Evolutionary conservation across 2,797 vertebrate genomes (phyloP), one percentile per base, ranked within the genome.

Genomic region (Monodelphis domestica): DNA sequence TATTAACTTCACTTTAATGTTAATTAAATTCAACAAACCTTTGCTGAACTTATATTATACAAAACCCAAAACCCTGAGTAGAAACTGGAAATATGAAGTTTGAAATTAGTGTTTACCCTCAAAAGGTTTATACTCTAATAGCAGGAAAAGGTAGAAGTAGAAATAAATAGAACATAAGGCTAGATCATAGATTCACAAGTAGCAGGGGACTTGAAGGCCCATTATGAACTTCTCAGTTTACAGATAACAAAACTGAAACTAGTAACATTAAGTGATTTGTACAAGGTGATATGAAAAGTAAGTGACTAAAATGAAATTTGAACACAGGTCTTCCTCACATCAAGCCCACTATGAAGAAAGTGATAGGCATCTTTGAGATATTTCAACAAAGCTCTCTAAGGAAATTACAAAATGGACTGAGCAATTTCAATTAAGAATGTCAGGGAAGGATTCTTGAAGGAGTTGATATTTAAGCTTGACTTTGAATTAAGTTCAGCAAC

Each of bases 111-210:
- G 55, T 95, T 2, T 91, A 14, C 1, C 3, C 12, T 93, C 5
- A n/a, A 45, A 78, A 33, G 63, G 24, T 90, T 96, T 88, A 51
- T 15, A 12, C 38, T 54, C 12, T 93, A 53, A 9, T 90, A 93
- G 14, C 53, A 4, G 15, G 33, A 90, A 91, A 95, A 59, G 5
- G 4, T 51, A 17, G 51, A 29, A n/a, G 1, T 1, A 3, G 59
- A 90, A 70, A 70, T n/a, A 33, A 70, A 21, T 5, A 38, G 33
- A 59, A 15, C 33, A 38, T n/a, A 70, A 38, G 14, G 5, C 59
- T 70, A 14, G 15, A 21, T 70, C 59, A 70, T 38, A 70, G 33
- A 70, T 70, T 70, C 15, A 38, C n/a, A 70, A 15, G n/a, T 7
- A n/a, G 33, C n/a, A 17, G 15, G 2, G 5, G 59, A 70, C 33